phyloP scores from a whole-genome alignment of 2,113 vertebrate species.

The Neotragus pygmaeus region DNA sequence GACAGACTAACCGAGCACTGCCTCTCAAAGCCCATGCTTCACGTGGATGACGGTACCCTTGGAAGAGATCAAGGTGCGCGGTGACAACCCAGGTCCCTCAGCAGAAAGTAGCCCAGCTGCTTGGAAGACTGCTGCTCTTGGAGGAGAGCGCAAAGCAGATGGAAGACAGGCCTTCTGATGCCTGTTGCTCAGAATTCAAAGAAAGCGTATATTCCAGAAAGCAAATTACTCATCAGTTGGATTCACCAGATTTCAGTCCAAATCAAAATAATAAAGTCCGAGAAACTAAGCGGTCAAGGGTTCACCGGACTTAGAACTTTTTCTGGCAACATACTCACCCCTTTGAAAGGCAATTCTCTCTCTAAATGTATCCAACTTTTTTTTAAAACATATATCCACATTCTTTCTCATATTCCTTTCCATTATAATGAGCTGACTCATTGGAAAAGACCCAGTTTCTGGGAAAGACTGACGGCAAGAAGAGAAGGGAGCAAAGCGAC shows the following conservation, averaged over 20 bases:
- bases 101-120: not conserved
- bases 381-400: not conserved
- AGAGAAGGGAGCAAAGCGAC: not conserved
- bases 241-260: not conserved
- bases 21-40: not conserved
- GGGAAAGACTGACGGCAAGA: not conserved
- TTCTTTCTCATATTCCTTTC: not conserved
- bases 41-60: not conserved
- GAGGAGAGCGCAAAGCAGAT: not conserved
- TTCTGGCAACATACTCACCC: not conserved
- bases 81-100: not conserved
- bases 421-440: not conserved
- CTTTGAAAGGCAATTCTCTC: not conserved
- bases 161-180: not conserved
- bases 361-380: slow-evolving; percentile 19
- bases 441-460: not conserved
- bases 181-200: not conserved
- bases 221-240: not conserved
- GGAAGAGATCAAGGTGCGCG: rapidly evolving
- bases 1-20: not conserved
- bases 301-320: not conserved
- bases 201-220: not conserved
- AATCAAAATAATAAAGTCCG: not conserved
- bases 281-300: not conserved
- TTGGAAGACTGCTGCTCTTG: not conserved